A percentile compares a stretch with the other conserved stretches of the same genome.
Evolutionary conservation across 2,113 vertebrate genomes (phyloP).

Genomic region (Brienomyrus longianalis): DNA sequence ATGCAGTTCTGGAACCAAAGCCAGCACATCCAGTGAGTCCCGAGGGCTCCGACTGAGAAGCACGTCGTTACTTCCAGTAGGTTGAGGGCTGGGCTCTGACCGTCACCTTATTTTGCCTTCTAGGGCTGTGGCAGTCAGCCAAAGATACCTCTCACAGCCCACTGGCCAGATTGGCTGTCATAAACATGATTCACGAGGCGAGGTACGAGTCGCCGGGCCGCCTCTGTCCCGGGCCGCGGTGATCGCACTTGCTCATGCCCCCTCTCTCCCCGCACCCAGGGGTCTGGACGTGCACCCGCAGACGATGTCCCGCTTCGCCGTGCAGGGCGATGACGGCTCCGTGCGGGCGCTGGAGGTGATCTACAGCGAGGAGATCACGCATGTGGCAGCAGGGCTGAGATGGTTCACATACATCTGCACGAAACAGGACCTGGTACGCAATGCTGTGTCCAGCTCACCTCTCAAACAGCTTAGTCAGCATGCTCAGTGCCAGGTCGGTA

Average conservation of each 20-base stretch:
- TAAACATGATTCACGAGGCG: constrained; percentile 55
- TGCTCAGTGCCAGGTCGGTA: neutral
- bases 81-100: neutral
- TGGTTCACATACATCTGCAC: constrained; percentile 57
- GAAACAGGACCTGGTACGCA: constrained; percentile 39
- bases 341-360: constrained; percentile 50
- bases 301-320: constrained; percentile 48
- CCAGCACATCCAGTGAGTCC: neutral
- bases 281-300: constrained; percentile 56
- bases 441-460: neutral
- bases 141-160: constrained; percentile 50
- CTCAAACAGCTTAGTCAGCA: neutral
- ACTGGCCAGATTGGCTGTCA: constrained; percentile 48
- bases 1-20: neutral
- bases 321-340: constrained; percentile 45
- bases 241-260: neutral
- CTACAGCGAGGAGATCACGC: constrained; percentile 54
- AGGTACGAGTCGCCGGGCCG: constrained; percentile 10
- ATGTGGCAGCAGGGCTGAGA: constrained; percentile 51
- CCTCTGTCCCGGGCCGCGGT: neutral
- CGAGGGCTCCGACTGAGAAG: neutral
- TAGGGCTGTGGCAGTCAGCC: constrained; percentile 57
- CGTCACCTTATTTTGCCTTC: neutral
- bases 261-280: constrained; percentile 25
- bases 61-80: neutral